Conservation (phyloP, 2,888 invertebrate species). For the Sphecodes monilicornis region DNA sequence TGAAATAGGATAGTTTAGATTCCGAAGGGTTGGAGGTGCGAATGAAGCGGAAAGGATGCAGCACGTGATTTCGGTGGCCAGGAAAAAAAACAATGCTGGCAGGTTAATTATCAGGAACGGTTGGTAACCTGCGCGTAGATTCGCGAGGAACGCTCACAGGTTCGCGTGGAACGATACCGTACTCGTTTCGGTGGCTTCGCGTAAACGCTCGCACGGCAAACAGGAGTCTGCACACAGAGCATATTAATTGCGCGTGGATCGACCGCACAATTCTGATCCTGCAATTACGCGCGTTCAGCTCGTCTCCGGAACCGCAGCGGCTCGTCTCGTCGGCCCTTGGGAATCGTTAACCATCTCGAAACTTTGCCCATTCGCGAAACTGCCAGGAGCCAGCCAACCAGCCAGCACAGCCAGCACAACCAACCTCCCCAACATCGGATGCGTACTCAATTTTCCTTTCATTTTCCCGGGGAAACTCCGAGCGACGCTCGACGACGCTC, state of each 20-base stretch:
- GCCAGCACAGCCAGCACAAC: conserved; percentile 10
- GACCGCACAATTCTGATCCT: conserved; percentile 68
- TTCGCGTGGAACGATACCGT: background rate
- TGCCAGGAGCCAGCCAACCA: conserved; percentile 35
- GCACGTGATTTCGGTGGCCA: background rate
- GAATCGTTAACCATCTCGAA: conserved; percentile 70
- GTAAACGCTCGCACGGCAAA: conserved; percentile 52
- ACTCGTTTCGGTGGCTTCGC: conserved; percentile 10
- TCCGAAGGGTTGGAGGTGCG: background rate
- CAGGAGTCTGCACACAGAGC: conserved; percentile 51
- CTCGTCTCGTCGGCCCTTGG: conserved; percentile 63
- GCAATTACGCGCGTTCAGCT: conserved; percentile 70
- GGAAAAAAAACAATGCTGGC: background rate
- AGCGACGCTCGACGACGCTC: conserved; percentile 48
- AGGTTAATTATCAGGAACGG: conserved; percentile 1
- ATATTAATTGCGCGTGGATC: conserved; percentile 70
- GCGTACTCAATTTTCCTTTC: conserved; percentile 58
- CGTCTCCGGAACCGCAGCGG: conserved; percentile 59
- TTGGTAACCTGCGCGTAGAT: background rate
- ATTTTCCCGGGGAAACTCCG: conserved; percentile 41
- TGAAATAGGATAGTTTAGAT: background rate
- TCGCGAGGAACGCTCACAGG: background rate
- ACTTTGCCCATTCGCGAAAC: conserved; percentile 69
- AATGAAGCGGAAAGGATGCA: background rate
- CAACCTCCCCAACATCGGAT: conserved; percentile 6